Percentiles rank a stretch among this genome's conserved stretches.
Conservation (phyloP, 1,140 invertebrate genomes). For the Lordiphosa stackelbergi region DNA sequence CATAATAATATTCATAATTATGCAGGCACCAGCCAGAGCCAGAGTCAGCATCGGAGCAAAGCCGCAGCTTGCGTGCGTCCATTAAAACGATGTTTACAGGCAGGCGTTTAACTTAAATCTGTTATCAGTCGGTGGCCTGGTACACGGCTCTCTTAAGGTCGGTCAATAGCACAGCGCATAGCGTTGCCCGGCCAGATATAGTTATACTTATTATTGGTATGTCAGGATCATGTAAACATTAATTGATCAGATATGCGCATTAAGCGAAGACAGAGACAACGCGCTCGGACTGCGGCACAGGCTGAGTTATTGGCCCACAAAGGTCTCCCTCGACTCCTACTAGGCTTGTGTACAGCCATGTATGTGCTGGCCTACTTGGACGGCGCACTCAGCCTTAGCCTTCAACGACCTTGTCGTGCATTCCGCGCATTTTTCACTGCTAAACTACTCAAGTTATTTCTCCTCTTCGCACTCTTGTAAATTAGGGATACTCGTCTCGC, state of each 20-base stretch:
- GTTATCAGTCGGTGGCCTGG: constrained; percentile 31
- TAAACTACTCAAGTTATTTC: constrained; percentile 48
- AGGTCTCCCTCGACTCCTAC: background rate
- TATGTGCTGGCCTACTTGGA: constrained; percentile 12
- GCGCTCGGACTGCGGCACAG: background rate
- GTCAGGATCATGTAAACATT: constrained; percentile 47
- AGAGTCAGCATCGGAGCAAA: background rate
- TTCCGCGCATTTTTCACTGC: constrained; percentile 55
- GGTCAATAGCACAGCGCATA: constrained; percentile 26
- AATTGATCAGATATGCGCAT: constrained; percentile 54
- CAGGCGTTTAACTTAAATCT: constrained; percentile 9
- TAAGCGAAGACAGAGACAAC: constrained; percentile 11
- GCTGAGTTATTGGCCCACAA: constrained; percentile 13
- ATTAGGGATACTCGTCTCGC: constrained; percentile 25
- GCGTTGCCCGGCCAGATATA: constrained; percentile 5
- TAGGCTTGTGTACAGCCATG: constrained; percentile 1
- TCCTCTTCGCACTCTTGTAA: constrained; percentile 51
- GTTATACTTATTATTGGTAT: constrained; percentile 32
- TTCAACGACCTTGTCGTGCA: constrained; percentile 55
- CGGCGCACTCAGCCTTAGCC: constrained; percentile 6
- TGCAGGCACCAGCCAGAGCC: background rate
- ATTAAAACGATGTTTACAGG: constrained; percentile 32
- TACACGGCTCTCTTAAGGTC: constrained; percentile 32
- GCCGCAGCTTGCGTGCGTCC: constrained; percentile 14
- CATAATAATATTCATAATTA: constrained; percentile 33